A percentile compares a stretch with the other conserved stretches of the same genome.
Evolutionary conservation across 2,888 invertebrate species (phyloP).

Genomic region (Lumbricus terrestris): DNA sequence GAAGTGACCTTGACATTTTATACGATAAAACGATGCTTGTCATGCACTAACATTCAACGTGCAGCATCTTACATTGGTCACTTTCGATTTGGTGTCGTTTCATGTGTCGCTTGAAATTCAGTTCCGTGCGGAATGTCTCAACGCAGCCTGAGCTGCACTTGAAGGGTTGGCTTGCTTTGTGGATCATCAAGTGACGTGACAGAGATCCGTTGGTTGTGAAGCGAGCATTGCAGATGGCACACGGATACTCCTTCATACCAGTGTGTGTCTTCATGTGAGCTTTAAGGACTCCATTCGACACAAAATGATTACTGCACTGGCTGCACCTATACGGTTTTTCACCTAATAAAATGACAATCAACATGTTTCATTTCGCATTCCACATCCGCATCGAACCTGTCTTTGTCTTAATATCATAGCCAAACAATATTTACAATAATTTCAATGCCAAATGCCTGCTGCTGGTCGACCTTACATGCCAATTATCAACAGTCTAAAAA

Average conservation of each 20-base stretch:
- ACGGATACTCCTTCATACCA: conserved; percentile 44
- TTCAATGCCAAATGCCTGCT: too few relatives aligned
- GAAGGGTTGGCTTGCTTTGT: conserved; percentile 46
- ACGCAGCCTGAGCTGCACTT: conserved; percentile 67
- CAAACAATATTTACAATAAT: too few relatives aligned
- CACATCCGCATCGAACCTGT: not conserved
- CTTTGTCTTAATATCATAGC: not conserved
- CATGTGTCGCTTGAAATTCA: conserved; percentile 69
- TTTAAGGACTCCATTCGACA: conserved; percentile 49
- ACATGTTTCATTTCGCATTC: not conserved
- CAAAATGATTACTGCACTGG: conserved; percentile 65
- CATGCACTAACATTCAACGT: not conserved
- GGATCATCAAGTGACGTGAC: conserved; percentile 52
- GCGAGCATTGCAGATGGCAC: conserved; percentile 46
- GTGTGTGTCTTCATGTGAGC: conserved; percentile 54
- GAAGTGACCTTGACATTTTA: too few relatives aligned
- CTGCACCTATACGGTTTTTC: conserved; percentile 67
- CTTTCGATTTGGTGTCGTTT: conserved; percentile 61
- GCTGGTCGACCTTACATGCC: too few relatives aligned
- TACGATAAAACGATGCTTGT: too few relatives aligned
- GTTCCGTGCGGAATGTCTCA: conserved; percentile 64
- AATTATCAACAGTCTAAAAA: too few relatives aligned
- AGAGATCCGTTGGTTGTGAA: conserved; percentile 55
- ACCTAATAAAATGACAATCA: conserved; percentile 41
- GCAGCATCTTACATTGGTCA: not conserved